Conservation (phyloP, 1,140 invertebrate species). For the Papilio dardanus region DNA sequence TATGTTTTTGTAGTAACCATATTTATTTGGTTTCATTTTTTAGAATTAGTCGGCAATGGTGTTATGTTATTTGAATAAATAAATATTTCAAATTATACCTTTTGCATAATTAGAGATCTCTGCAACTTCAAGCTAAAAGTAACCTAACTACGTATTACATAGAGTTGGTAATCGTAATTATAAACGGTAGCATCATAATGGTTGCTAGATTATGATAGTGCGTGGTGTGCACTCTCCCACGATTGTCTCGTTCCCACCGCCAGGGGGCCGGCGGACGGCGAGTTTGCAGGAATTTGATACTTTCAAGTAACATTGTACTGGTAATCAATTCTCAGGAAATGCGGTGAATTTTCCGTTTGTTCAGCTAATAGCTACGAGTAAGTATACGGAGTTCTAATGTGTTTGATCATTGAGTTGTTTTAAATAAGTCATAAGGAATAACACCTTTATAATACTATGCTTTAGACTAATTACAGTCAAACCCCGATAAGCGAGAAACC, state of each 20-base stretch:
- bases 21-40: too few species aligned
- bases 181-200: slow-evolving; percentile 4
- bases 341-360: slow-evolving; percentile 12
- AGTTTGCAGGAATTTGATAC: slow-evolving; percentile 35
- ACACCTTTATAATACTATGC: too few species aligned
- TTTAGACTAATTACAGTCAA: too few species aligned
- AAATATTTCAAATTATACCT: too few species aligned
- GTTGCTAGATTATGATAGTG: slow-evolving; percentile 31
- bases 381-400: background rate
- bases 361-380: background rate
- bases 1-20: too few species aligned
- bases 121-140: background rate
- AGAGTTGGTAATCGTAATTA: background rate
- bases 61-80: too few species aligned
- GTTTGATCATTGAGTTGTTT: background rate
- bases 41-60: too few species aligned
- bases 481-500: too few species aligned
- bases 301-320: slow-evolving; percentile 19
- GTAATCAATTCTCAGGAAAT: slow-evolving; percentile 35
- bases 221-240: slow-evolving; percentile 35
- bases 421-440: too few species aligned
- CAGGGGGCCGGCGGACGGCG: background rate
- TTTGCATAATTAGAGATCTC: too few species aligned
- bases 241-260: slow-evolving; percentile 39
- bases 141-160: background rate